Evolutionary conservation across 1,140 invertebrate genomes (phyloP), one percentile per base, ranked within the genome.

Genomic region (Heliconius eleuchia): DNA sequence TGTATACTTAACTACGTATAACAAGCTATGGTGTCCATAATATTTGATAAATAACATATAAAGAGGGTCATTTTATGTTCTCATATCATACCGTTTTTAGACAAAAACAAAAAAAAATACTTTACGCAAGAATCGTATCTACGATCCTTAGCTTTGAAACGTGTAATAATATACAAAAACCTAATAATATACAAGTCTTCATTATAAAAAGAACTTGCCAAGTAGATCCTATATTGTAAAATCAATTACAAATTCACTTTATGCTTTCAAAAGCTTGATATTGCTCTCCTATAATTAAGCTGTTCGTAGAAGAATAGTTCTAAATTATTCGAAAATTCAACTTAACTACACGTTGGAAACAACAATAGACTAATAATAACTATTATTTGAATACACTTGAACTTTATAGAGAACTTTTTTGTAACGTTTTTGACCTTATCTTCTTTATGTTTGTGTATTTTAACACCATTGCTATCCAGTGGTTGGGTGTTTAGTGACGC

Each of bases 341-440:
- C 9, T n/a, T 30, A 66, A 66, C 27, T 16, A 30, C 11, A 66
- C 27, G 60, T 66, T 66, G 3, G 23, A 13, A 66, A 66, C 60
- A 66, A 66, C 60, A 66, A 66, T 66, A 66, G 60, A 66, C 23
- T 66, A 30, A 66, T 66, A 66, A 66, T 66, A 66, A 66, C 60
- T 66, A 66, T 66, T 66, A 66, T 66, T 66, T 66, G 23, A 66
- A 66, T 66, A 66, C 60, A 66, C 60, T 66, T 66, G 60, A 66
- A 66, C 60, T 66, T 66, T 66, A 27, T 1, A 66, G 60, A 30
- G 11, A 30, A 23, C 60, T 66, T 66, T 66, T 66, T 66, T 27
- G 60, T 66, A 66, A 66, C 60, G 60, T 66, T 66, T 66, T 16
- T 66, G 60, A 66, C 60, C 60, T 66, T 66, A 66, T 27, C 7